Conservation (phyloP, 2,797 vertebrate species). For the Pogonophryne albipinna region DNA sequence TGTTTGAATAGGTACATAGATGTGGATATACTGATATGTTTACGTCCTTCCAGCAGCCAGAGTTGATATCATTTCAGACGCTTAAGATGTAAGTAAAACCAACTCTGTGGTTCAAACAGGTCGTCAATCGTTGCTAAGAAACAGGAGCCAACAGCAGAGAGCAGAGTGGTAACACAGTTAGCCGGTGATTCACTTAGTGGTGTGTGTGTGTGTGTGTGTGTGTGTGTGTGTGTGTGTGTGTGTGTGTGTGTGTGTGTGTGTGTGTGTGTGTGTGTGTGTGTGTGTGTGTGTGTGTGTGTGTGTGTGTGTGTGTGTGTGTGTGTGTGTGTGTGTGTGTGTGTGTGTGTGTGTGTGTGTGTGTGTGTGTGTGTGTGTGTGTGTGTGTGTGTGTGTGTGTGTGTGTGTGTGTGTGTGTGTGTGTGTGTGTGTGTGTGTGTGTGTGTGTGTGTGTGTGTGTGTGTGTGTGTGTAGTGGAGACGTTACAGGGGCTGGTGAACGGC, state of each 20-base stretch:
- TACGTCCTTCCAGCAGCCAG: background rate
- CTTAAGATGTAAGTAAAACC: constrained; percentile 38
- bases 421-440: constrained; percentile 57
- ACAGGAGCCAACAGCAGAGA: constrained; percentile 61
- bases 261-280: constrained; percentile 58
- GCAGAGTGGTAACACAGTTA: constrained; percentile 78
- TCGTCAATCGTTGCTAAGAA: constrained; percentile 78
- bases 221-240: constrained; percentile 60
- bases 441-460: constrained; percentile 55
- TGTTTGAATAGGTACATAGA: background rate
- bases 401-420: constrained; percentile 49
- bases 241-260: constrained; percentile 58
- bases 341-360: constrained; percentile 39
- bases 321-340: constrained; percentile 7
- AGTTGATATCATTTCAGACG: constrained; percentile 36
- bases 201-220: constrained; percentile 60
- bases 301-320: constrained; percentile 61
- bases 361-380: constrained; percentile 9
- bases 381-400: constrained; percentile 36
- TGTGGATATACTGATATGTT: constrained; percentile 13
- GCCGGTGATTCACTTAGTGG: constrained; percentile 74
- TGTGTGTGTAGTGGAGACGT: constrained; percentile 89
- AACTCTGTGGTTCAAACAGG: constrained; percentile 55
- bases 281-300: constrained; percentile 56
- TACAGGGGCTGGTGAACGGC: constrained; percentile 91